phyloP scores from a whole-genome alignment of 92 coral and sea anemone species.

The Zoanthus solanderi region DNA sequence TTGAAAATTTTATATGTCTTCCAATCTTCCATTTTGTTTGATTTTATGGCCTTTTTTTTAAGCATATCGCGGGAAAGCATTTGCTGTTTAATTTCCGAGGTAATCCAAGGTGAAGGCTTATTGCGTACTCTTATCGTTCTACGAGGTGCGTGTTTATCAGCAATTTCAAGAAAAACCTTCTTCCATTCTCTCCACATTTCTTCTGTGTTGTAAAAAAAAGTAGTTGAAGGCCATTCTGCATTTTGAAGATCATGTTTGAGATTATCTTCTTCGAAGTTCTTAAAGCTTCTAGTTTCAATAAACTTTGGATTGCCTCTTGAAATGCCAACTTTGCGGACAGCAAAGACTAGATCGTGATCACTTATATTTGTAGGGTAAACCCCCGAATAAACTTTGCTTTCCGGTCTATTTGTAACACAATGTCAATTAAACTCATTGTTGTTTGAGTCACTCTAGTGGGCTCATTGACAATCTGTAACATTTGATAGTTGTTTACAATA shows the following conservation, averaged over 20 bases:
- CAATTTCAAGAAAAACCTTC: slow-evolving; percentile 48
- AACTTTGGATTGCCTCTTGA: no score
- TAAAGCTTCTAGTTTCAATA: no score
- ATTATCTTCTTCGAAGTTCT: background rate
- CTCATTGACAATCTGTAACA: slow-evolving; percentile 42
- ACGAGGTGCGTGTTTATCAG: slow-evolving; percentile 62
- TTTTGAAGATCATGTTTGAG: slow-evolving; percentile 40
- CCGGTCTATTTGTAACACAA: no score
- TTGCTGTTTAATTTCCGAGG: slow-evolving; percentile 29
- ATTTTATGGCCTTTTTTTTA: slow-evolving; percentile 50
- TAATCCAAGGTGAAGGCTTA: slow-evolving; percentile 66
- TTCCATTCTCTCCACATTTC: slow-evolving; percentile 58
- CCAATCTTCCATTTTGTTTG: slow-evolving; percentile 57
- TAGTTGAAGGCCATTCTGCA: slow-evolving; percentile 36
- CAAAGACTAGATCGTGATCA: slow-evolving; percentile 63
- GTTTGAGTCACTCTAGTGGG: slow-evolving; percentile 47
- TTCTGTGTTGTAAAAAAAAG: slow-evolving; percentile 3
- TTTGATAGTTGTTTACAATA: no score
- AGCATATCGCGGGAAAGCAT: slow-evolving; percentile 41
- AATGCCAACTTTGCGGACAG: slow-evolving; percentile 16
- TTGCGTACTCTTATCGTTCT: slow-evolving; percentile 54
- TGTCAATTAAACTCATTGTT: no score
- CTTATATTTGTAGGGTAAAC: slow-evolving; percentile 54
- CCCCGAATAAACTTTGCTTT: background rate
- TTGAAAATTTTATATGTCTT: slow-evolving; percentile 24